Conservation (phyloP, 1,140 invertebrate genomes). For the Zaprionus capensis region DNA sequence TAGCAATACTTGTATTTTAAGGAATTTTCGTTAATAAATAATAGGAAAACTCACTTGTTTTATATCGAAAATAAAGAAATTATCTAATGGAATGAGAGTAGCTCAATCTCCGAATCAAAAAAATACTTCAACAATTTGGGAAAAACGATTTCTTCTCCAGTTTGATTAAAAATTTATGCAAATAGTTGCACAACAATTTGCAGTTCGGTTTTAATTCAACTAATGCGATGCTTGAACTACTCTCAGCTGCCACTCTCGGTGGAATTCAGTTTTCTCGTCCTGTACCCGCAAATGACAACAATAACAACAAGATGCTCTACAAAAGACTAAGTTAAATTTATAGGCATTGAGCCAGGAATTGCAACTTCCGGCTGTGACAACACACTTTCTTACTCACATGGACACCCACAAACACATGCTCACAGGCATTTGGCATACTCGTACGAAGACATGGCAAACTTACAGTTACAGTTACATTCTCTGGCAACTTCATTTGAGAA, state of each 20-base stretch:
- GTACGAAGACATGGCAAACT: slow-evolving; percentile 38
- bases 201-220: slow-evolving; percentile 9
- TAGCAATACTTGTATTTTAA: too few species aligned
- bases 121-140: too few species aligned
- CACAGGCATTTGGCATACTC: slow-evolving; percentile 18
- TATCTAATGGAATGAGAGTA: too few species aligned
- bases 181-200: neutral
- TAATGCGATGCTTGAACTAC: slow-evolving; percentile 4
- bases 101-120: too few species aligned
- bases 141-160: neutral
- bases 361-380: slow-evolving; percentile 67
- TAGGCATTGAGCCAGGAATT: slow-evolving; percentile 78
- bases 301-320: slow-evolving; percentile 50
- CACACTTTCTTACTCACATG: slow-evolving; percentile 18
- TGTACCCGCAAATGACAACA: slow-evolving; percentile 42
- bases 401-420: slow-evolving; percentile 1
- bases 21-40: too few species aligned
- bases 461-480: slow-evolving; percentile 47
- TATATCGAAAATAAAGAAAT: too few species aligned
- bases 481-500: slow-evolving; percentile 71
- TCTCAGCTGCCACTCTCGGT: neutral
- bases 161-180: neutral
- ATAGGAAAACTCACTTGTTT: too few species aligned
- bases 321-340: slow-evolving; percentile 79
- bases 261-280: neutral